Base-by-base conservation (phyloP, 2,888 invertebrate genomes). In the Epinotia nisella region DNA sequence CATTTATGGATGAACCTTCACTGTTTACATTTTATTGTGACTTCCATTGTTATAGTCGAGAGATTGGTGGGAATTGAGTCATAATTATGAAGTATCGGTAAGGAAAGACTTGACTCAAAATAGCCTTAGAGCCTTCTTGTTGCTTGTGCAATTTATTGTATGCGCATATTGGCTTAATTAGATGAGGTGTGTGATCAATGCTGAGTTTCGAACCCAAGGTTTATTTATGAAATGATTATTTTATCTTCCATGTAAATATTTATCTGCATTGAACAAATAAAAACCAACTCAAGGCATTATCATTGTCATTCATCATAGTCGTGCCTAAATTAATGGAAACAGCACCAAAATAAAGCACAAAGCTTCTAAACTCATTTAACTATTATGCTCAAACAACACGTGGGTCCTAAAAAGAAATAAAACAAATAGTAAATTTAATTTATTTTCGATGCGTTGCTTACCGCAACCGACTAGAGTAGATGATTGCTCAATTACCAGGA, bases 401-500 rank as follows among this genome's bases (percentile, higher is more conserved):
- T 76, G 76, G 78, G 75, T 78, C 75, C 75, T 82, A 85, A 79
- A 83, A 86, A 85, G 82, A 86, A 87, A 87, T 79, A 90, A 91
- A 90, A 90, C 89, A 90, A 92, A 91, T 89, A 87, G 84, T 86
- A 86, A 90, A 87, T 83, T 90, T 90, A 88, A 90, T 92, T 92
- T 90, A 90, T 90, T 87, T 88, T 87, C 85, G 83, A 89, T 89
- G 87, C 90, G 87, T 86, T 85, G 91, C 89, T 92, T 88, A 93
- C 93, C 93, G 86, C 93, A 93, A 87, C 86, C 84, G 88, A 83
- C 88, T 91, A 90, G 92, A 92, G 90, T 89, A 92, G 90, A 92
- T 92, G 90, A 93, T 93, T 93, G 93, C 92, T 93, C 93, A 92
- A 93, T 93, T 92, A 93, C 90, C 85, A 88, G 90, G 93, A 93